Evolutionary conservation across 1,140 invertebrate species (phyloP).

Genomic region (Euwallacea fornicatus): DNA sequence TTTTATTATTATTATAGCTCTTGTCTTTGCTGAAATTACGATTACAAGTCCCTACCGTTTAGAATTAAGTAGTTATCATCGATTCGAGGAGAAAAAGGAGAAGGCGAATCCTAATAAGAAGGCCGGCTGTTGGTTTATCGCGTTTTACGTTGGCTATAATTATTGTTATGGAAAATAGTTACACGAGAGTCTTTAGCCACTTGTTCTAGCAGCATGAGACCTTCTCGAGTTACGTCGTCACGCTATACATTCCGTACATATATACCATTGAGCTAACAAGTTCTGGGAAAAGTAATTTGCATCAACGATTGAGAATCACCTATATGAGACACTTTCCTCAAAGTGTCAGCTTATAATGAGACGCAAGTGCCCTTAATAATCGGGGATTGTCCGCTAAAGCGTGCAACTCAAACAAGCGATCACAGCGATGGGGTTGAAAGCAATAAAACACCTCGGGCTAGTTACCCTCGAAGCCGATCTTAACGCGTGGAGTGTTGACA

Average conservation of each 20-base stretch:
- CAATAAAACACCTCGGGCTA: constrained; percentile 29
- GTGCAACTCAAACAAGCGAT: constrained; percentile 20
- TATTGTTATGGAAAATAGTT: constrained; percentile 26
- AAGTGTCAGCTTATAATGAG: too few relatives aligned
- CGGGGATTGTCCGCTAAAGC: constrained; percentile 8
- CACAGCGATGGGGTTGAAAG: constrained; percentile 18
- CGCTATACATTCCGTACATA: constrained; percentile 2
- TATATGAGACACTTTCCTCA: too few relatives aligned
- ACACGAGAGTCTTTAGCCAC: constrained; percentile 14
- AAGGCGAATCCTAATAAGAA: constrained; percentile 22
- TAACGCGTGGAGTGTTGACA: constrained; percentile 27
- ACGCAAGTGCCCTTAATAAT: constrained; percentile 10
- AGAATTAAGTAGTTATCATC: constrained; percentile 24
- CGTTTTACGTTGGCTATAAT: constrained; percentile 15
- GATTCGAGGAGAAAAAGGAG: constrained; percentile 5
- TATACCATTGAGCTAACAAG: neutral
- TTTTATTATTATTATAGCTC: constrained; percentile 17
- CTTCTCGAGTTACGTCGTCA: constrained; percentile 22
- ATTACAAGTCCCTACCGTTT: constrained; percentile 11
- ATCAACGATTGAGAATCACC: neutral
- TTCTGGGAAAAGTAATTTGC: neutral
- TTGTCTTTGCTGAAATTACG: constrained; percentile 23
- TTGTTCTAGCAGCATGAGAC: constrained; percentile 18
- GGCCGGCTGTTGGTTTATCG: constrained; percentile 18
- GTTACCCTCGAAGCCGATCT: constrained; percentile 27